Percentiles rank a stretch among this genome's conserved stretches.
phyloP scores from a whole-genome alignment of 1,140 invertebrate species.

The Artemia franciscana region DNA sequence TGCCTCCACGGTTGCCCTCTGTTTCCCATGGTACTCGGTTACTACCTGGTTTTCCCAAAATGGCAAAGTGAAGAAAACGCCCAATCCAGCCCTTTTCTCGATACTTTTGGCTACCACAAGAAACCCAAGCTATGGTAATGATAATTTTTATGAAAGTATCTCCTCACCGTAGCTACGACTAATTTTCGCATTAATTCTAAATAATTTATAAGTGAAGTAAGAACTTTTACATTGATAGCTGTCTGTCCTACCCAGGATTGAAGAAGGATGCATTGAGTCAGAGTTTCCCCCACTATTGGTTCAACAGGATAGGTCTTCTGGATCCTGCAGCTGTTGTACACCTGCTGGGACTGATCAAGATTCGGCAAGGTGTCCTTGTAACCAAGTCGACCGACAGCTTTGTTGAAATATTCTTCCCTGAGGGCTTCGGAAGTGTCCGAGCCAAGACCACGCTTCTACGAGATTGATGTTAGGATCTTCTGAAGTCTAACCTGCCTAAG shows the following conservation, averaged over 20 bases:
- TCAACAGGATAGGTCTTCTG: neutral
- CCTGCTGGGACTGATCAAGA: neutral
- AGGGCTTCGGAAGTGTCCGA: neutral
- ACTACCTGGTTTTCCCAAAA: neutral
- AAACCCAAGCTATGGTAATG: too few relatives aligned
- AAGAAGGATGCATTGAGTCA: neutral
- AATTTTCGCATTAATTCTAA: too few relatives aligned
- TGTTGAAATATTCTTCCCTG: neutral
- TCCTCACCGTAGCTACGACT: too few relatives aligned
- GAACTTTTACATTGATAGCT: too few relatives aligned
- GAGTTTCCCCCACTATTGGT: neutral
- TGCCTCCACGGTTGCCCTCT: neutral
- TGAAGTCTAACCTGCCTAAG: neutral
- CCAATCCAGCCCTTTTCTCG: neutral
- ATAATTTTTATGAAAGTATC: too few relatives aligned
- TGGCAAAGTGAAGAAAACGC: neutral
- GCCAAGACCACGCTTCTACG: neutral
- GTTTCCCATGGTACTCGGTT: neutral
- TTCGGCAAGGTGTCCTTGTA: neutral
- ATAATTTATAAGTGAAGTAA: too few relatives aligned
- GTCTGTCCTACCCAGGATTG: neutral
- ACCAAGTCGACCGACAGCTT: neutral
- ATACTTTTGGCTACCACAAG: too few relatives aligned
- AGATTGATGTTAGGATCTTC: neutral
- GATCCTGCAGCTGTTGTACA: neutral